Base-by-base conservation (phyloP, 2,113 vertebrate genomes). In the Mixornis gularis region DNA sequence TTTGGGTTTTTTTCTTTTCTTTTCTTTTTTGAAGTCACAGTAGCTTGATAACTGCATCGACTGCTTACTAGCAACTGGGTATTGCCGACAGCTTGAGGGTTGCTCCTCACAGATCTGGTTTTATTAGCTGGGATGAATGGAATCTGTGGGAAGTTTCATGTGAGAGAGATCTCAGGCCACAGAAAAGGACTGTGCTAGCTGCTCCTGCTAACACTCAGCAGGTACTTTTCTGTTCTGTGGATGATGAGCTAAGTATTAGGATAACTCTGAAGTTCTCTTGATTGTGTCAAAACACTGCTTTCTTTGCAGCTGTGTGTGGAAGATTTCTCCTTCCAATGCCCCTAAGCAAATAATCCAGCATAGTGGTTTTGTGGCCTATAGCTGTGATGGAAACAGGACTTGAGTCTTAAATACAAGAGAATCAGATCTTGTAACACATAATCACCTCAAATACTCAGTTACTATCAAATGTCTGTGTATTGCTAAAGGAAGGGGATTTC, bases 401-500 rank as follows among this genome's bases (percentile, higher is more conserved):
- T 58, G 21, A 65, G 34, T 58, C 36, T 86, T 82, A 79, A 82
- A 32, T 53, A 66, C 71, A 73, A 44, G 40, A 81, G n/a, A 87
- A 94, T 92, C 40, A 76, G 80, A 92, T 92, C 80, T 92, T 80
- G 48, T 92, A 92, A 83, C 68, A 80, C 34, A 81, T 90, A 79
- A 94, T 94, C 85, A 91, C 79, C 66, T 71, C 62, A 85, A 87
- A 85, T 70, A 74, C 55, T 89, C 68, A 55, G 66, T 93, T 86
- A 49, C 73, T 91, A 85, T 94, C 79, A 90, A 91, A 86, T 89
- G 11, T 91, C 85, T 95, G 30, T 87, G 71, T 88, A 63, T 71
- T 79, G 71, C 91, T 94, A 91, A 91, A 94, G 92, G 87, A 95
- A 86, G 95, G 94, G 92, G 81, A 95, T 93, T 97, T 96, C 84